These are phyloP conservation scores for Ophion obscuratus DNA, from an alignment of 2,888 invertebrate genomes.

Conservation along the genomic window DNA sequence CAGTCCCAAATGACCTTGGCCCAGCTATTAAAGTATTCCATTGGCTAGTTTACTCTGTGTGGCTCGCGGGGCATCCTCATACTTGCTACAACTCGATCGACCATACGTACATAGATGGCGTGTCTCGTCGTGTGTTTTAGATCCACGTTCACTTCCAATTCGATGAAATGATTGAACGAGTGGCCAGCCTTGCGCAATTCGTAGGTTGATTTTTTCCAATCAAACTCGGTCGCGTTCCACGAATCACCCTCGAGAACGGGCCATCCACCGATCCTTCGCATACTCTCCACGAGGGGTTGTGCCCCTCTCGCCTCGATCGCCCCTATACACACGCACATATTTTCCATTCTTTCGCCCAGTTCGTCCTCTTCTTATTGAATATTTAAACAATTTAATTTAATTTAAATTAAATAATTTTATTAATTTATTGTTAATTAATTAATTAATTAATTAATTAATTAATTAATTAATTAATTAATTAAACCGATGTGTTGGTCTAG, in stretches of 20 bases:
- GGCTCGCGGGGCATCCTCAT: too few species aligned
- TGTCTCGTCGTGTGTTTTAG: slow-evolving; percentile 87
- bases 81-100: too few species aligned
- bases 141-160: slow-evolving; percentile 95
- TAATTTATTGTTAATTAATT: too few species aligned
- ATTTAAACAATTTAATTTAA: neutral
- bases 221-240: slow-evolving; percentile 90
- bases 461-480: too few species aligned
- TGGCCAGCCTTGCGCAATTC: slow-evolving; percentile 92
- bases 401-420: too few species aligned
- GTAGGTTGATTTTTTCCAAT: slow-evolving; percentile 93
- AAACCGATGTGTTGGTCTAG: too few species aligned
- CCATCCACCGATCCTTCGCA: slow-evolving; percentile 95
- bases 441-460: too few species aligned
- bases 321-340: slow-evolving; percentile 84
- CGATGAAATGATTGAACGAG: slow-evolving; percentile 95
- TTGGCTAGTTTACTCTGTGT: too few species aligned
- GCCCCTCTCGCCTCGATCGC: slow-evolving; percentile 92
- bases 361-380: neutral
- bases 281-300: slow-evolving; percentile 89
- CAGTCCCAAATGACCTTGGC: too few species aligned
- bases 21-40: too few species aligned
- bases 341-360: neutral
- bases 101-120: too few species aligned
- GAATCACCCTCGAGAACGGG: slow-evolving; percentile 91